Evolutionary conservation across 1,140 invertebrate species (phyloP), one percentile per base, ranked within the genome.

Genomic region (Hestina assimilis): DNA sequence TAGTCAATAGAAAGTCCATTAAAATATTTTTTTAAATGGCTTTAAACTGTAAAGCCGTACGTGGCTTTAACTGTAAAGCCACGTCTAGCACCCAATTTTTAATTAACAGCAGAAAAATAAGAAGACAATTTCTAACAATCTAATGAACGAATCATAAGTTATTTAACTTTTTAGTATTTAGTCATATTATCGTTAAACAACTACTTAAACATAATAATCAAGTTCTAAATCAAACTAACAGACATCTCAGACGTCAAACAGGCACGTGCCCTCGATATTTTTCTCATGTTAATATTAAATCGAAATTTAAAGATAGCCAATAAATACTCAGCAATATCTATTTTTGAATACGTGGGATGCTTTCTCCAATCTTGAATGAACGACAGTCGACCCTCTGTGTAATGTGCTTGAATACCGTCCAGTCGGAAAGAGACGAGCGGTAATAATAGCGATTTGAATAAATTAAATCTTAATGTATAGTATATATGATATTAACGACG

Each of bases 281-380:
- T 79, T 82, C 72, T 72, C 70, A 72, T 75, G 70, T 79, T 79
- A 78, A 84, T 83, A 85, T 85, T 80, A 79, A 83, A 87, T 87
- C 76, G 76, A 83, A 85, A 80, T 63, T 63, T 71, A 58, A 73
- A 75, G 76, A 81, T 78, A 63, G 60, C 72, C 59, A 84, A 85
- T 87, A 86, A 87, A 87, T 86, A 85, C 69, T 69, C 64, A 63
- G 76, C 72, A 76, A 81, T 77, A 63, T 84, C 83, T 86, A 86
- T 86, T 86, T 87, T 82, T 82, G 83, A 79, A 83, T 83, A 74
- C 79, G 71, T 80, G 76, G 73, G 72, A 80, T 77, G 79, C 84
- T 84, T 82, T 82, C 79, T 75, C 72, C 75, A 71, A 76, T 86
- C 75, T 75, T 84, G 83, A 86, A 86, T 87, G 81, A 86, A 84